phyloP scores from a whole-genome alignment of 2,888 invertebrate species.

The Holacanthella duospinosa region DNA sequence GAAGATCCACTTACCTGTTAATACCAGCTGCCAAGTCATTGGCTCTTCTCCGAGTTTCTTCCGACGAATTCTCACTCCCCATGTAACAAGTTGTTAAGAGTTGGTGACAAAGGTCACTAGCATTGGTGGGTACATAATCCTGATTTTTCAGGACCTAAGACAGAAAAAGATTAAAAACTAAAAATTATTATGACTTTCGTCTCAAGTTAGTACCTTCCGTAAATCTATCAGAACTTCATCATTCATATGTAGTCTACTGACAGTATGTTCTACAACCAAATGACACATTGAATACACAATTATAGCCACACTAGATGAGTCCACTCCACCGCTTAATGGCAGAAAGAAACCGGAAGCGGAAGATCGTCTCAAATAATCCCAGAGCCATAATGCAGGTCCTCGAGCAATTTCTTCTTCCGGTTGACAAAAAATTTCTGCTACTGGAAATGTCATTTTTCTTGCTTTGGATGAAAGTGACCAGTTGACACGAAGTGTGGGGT shows the following conservation, averaged over 20 bases:
- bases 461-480: conserved; percentile 52
- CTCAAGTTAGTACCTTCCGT: conserved; percentile 15
- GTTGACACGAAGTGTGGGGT: conserved; percentile 69
- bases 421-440: conserved; percentile 37
- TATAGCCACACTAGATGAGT: conserved; percentile 86
- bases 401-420: conserved; percentile 80
- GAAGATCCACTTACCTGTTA: conserved; percentile 50
- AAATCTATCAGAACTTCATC: conserved; percentile 25
- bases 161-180: background rate
- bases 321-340: conserved; percentile 93
- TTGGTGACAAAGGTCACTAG: conserved; percentile 75
- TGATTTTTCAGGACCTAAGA: conserved; percentile 71
- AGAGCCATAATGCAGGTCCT: conserved; percentile 96
- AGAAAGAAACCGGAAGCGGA: conserved; percentile 94
- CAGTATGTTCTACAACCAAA: conserved; percentile 55
- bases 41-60: conserved; percentile 74
- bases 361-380: conserved; percentile 88
- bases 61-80: conserved; percentile 90
- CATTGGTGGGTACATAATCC: conserved; percentile 68
- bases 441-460: conserved; percentile 42
- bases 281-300: conserved; percentile 93
- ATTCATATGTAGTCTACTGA: background rate
- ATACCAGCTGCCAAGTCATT: conserved; percentile 61
- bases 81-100: conserved; percentile 93
- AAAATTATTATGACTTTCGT: background rate